Base-by-base conservation (phyloP, 2,888 invertebrate genomes). In the Acleris laterana region DNA sequence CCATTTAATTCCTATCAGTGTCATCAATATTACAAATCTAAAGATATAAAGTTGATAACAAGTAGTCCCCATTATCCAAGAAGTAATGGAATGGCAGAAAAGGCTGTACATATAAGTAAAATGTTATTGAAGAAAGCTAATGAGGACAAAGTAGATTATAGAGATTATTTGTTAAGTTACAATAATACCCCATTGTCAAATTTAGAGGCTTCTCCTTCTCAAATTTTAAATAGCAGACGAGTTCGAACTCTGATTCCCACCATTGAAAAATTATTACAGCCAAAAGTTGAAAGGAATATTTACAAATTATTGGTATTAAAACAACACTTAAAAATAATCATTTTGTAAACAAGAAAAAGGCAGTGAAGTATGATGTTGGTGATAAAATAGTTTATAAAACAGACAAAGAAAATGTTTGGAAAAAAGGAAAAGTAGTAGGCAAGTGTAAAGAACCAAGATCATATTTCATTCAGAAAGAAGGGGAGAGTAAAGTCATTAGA, bases 21-120 rank as follows among this genome's bases (percentile, higher is more conserved):
- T 62, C 6, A 19, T n/a, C 22, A 56, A 16, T 69, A 65, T 58
- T 64, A 17, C 57, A 64, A 63, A 48, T 5, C 6, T 46, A 68
- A 69, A 28, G 68, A 69, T 16, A 68, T 70, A 11, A 49, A 1
- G 7, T 17, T 57, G 17, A 52, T 44, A 4, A 63, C 64, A 19
- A 61, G 64, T 65, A 70, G 64, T 20, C 68, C 67, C n/a, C 62
- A 65, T 25, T 70, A 69, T 60, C 67, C 55, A 0, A 49, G 44
- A 56, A 66, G 68, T 13, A 70, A 70, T 62, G 70, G 70, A 1
- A 16, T 65, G 19, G 64, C 68, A 7, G 70, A 70, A 28, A 68
- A 65, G 55, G 69, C 62, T 22, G 68, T 68, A 5, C 44, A 61
- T 5, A 70, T 70, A 5, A 19, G 60, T 42, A 70, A 70, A 51